Evolutionary conservation across 2,797 vertebrate genomes (phyloP).

Genomic region (Acestrorhynchus altus): DNA sequence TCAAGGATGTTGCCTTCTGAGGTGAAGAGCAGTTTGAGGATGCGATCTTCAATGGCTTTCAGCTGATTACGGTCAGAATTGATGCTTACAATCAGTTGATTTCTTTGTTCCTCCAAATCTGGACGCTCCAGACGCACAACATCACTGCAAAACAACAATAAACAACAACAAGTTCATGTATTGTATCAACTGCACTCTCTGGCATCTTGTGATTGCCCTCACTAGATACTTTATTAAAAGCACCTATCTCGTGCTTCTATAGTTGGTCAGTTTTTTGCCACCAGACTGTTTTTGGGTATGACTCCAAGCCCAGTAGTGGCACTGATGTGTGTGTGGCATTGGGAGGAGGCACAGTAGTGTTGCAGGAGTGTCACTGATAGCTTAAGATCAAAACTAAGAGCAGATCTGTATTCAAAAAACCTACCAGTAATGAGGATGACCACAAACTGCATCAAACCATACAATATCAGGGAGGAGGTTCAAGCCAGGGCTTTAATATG

Average conservation of each 20-base stretch:
- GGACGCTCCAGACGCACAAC: slow-evolving; percentile 84
- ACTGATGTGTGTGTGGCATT: too few species aligned
- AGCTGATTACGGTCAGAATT: slow-evolving; percentile 84
- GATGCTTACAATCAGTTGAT: slow-evolving; percentile 80
- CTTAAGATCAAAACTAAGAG: too few species aligned
- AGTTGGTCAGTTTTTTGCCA: neutral
- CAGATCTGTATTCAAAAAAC: too few species aligned
- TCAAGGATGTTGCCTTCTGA: slow-evolving; percentile 85
- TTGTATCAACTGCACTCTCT: neutral
- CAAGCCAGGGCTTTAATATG: too few species aligned
- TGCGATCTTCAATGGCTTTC: slow-evolving; percentile 83
- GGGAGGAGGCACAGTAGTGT: too few species aligned
- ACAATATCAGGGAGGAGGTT: too few species aligned
- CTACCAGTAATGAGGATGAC: too few species aligned
- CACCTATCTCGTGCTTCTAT: neutral
- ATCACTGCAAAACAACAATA: slow-evolving; percentile 68
- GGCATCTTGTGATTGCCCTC: neutral
- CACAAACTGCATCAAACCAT: too few species aligned
- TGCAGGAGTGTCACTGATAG: too few species aligned
- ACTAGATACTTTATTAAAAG: neutral
- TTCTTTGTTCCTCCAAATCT: slow-evolving; percentile 83
- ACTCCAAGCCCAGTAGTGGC: too few species aligned
- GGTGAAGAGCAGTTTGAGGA: slow-evolving; percentile 83
- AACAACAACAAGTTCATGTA: neutral
- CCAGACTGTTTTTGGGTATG: too few species aligned